A percentile compares a stretch with the other conserved stretches of the same genome.
Conservation (phyloP, 2,888 invertebrate species). For the Himalopsyche tibetana region DNA sequence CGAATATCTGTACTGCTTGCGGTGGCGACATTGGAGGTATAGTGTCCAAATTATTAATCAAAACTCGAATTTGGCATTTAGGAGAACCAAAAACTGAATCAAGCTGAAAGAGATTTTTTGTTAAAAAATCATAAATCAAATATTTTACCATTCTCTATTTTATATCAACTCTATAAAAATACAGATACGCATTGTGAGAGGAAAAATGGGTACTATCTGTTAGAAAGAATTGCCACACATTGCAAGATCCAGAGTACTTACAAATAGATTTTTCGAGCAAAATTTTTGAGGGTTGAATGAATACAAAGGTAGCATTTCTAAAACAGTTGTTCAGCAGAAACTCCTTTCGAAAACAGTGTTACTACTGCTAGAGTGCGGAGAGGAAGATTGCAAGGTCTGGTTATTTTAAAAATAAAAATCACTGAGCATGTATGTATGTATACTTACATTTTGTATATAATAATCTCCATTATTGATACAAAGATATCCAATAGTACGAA, state of each 20-base stretch:
- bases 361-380: not conserved
- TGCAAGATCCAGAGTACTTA: not conserved
- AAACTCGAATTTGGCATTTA: slow-evolving; percentile 39
- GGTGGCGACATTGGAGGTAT: slow-evolving; percentile 40
- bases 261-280: not conserved
- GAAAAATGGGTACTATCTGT: not conserved
- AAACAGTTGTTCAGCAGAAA: no score
- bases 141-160: not conserved
- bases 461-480: not conserved
- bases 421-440: not conserved
- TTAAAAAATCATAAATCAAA: not conserved
- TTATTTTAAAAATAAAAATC: not conserved
- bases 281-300: not conserved
- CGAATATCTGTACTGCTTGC: slow-evolving; percentile 55
- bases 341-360: not conserved
- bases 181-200: not conserved
- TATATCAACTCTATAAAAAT: not conserved
- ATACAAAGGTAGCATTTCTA: no score
- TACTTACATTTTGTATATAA: slow-evolving; percentile 2
- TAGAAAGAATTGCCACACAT: not conserved
- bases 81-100: not conserved
- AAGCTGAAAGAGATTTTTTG: not conserved
- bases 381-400: no score
- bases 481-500: not conserved
- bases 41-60: not conserved